Conservation (phyloP, 2,888 invertebrate genomes). For the Hypolimnas misippus region DNA sequence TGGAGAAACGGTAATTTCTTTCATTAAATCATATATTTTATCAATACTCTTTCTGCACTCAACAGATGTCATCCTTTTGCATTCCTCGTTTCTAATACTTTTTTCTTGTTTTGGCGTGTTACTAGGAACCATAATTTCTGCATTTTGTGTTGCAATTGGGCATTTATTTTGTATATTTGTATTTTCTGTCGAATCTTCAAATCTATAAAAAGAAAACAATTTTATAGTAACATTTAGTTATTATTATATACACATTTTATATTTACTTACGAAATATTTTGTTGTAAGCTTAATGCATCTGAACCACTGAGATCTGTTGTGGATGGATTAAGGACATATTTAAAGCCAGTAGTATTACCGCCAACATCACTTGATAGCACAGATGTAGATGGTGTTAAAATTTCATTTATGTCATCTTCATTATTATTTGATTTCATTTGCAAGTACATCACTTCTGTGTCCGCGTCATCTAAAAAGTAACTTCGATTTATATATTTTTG, state of each 20-base stretch:
- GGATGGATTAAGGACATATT: conserved; percentile 44
- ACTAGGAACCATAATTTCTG: conserved; percentile 43
- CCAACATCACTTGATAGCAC: conserved; percentile 54
- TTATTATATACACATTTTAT: not conserved
- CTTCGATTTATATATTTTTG: conserved; percentile 62
- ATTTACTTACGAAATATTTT: conserved; percentile 33
- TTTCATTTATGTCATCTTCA: conserved; percentile 47
- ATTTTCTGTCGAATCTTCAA: conserved; percentile 8
- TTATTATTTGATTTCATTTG: conserved; percentile 53
- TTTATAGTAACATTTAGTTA: no score
- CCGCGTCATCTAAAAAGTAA: conserved; percentile 67
- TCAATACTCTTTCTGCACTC: conserved; percentile 73
- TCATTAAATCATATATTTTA: conserved; percentile 70
- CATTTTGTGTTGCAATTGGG: conserved; percentile 19
- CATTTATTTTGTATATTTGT: conserved; percentile 11
- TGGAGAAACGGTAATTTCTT: conserved; percentile 53
- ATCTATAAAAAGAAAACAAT: no score
- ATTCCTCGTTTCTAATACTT: conserved; percentile 20
- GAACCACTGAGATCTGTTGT: conserved; percentile 44
- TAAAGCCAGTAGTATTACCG: conserved; percentile 43
- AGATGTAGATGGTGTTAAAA: conserved; percentile 54
- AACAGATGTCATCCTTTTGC: conserved; percentile 50
- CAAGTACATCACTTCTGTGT: conserved; percentile 65
- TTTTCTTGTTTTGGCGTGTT: conserved; percentile 44
- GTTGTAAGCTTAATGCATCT: conserved; percentile 32